Conservation (phyloP, 2,113 vertebrate genomes). For the Ptyas mucosa region DNA sequence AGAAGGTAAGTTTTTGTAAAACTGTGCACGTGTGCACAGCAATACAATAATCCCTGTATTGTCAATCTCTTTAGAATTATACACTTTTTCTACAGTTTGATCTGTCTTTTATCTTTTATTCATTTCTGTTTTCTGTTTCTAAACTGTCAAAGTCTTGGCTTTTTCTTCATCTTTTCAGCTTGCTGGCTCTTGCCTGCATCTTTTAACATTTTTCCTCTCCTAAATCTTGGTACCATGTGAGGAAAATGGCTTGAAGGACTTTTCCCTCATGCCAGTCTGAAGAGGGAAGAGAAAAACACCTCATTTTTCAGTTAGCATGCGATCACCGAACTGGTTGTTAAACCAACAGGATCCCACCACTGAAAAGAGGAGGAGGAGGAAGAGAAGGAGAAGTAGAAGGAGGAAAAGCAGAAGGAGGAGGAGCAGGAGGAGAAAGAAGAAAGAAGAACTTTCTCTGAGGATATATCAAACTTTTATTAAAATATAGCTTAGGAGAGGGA, state of each 20-base stretch:
- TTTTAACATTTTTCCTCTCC: not conserved
- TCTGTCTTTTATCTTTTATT: not conserved
- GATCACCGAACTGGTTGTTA: no score
- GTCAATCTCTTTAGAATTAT: not conserved
- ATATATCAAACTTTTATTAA: constrained; percentile 7
- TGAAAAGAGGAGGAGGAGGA: not conserved
- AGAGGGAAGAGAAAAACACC: not conserved
- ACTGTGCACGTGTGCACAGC: no score
- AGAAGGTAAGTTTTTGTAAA: no score
- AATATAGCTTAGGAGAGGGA: constrained; percentile 4
- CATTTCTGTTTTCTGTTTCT: not conserved
- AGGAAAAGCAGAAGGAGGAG: not conserved
- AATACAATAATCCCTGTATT: not conserved
- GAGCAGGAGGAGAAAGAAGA: constrained; percentile 2
- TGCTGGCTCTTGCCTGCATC: not conserved
- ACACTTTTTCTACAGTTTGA: not conserved
- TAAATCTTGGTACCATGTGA: not conserved
- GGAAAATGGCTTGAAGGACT: not conserved
- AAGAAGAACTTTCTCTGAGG: not conserved
- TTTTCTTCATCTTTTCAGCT: not conserved
- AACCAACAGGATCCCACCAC: no score
- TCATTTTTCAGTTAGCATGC: not conserved
- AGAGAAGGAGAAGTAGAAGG: not conserved
- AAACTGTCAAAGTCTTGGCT: not conserved
- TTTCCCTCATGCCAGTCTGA: not conserved